Evolutionary conservation across 2,888 invertebrate species (phyloP).

Genomic region (Rhagonycha lutea): DNA sequence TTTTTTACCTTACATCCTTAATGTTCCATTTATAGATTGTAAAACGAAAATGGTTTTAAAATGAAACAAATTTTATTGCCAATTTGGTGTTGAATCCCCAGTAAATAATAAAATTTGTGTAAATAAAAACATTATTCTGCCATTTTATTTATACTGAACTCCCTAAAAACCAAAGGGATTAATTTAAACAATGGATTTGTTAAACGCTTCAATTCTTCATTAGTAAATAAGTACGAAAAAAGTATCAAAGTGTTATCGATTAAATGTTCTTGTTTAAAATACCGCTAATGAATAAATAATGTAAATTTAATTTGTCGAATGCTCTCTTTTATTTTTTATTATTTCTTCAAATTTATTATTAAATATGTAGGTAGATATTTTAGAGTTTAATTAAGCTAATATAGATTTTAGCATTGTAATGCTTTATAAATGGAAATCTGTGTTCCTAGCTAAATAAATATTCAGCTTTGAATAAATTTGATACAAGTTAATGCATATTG

Average conservation of each 20-base stretch:
- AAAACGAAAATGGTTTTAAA: slow-evolving; percentile 28
- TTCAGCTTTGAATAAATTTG: not conserved
- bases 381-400: not conserved
- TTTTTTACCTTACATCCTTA: not conserved
- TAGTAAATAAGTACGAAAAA: slow-evolving; percentile 8
- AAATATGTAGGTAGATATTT: not conserved
- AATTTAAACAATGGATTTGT: slow-evolving; percentile 18
- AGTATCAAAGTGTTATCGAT: not conserved
- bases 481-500: not conserved
- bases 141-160: slow-evolving; percentile 20
- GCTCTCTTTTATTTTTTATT: not conserved
- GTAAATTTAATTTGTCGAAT: not conserved
- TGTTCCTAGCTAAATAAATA: not conserved
- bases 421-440: not conserved
- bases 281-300: not conserved
- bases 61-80: slow-evolving; percentile 27
- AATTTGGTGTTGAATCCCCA: slow-evolving; percentile 9
- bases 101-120: slow-evolving; percentile 14
- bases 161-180: slow-evolving; percentile 16
- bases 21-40: not conserved
- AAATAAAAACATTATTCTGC: slow-evolving; percentile 17
- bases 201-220: slow-evolving; percentile 10
- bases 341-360: not conserved
- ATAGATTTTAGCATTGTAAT: not conserved
- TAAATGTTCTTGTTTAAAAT: not conserved